Evolutionary conservation across 2,888 invertebrate species (phyloP), one percentile per base, ranked within the genome.

Genomic region (Leucoma salicis): DNA sequence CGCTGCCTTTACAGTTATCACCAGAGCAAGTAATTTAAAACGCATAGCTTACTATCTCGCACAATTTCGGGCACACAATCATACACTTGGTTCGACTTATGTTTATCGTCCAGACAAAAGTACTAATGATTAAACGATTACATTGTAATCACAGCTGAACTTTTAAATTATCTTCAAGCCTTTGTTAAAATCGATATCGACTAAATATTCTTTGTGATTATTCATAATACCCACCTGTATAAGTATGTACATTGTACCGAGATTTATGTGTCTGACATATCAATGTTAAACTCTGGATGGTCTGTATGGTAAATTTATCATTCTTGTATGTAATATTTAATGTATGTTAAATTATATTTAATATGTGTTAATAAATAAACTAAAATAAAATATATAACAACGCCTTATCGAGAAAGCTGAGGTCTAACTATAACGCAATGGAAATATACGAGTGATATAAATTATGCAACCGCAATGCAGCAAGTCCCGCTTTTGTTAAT

Each of bases 61-160:
- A 21, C 21, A 21, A 8, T 21, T 21, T 15, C 18, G 34, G 24
- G 15, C 25, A 5, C 13, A 6, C 37, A 31, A 10, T 8, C 37
- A 28, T 25, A 28, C 12, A 34, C 5, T 24, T n/a, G 13, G 31
- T 27, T 15, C 38, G 14, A 31, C 21, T 11, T 39, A 43, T 53
- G 36, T 51, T 51, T 57, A 57, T 44, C 27, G 14, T 27, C 31
- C 40, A 57, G 50, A 56, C 46, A 45, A 45, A 50, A 37, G 42
- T 44, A 45, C 40, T 47, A 51, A 52, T 42, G 37, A 48, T 58
- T 40, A 45, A 45, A 43, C 52, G 46, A 51, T 57, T 49, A 50
- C 39, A 57, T 51, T 59, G 49, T 47, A 40, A 42, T 40, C 21
- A 31, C 49, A 28, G 47, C 34, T 45, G 46, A 49, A 60, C 48